Evolutionary conservation across 2,113 vertebrate species (phyloP).

Genomic region (Antennarius striatus): DNA sequence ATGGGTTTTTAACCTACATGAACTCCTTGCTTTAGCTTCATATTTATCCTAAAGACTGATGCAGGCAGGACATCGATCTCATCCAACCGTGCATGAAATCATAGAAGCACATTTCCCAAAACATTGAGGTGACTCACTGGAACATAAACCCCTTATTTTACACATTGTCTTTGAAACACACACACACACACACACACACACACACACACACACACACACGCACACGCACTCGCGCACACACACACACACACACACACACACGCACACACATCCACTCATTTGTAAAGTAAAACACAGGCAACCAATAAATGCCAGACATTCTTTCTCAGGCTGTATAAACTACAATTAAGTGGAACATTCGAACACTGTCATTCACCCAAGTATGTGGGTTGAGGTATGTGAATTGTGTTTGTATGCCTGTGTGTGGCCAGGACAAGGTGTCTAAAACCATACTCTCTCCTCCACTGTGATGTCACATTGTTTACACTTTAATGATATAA

Average conservation of each 20-base stretch:
- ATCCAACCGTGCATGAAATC: neutral
- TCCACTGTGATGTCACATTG: neutral
- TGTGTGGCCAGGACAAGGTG: conserved; percentile 63
- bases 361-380: conserved; percentile 72
- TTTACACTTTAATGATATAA: conserved; percentile 18
- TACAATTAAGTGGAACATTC: conserved; percentile 75
- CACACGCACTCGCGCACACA: conserved; percentile 12
- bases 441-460: conserved; percentile 29
- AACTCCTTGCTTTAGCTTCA: neutral
- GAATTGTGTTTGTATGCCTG: conserved; percentile 42
- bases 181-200: conserved; percentile 14
- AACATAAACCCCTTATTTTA: conserved; percentile 21
- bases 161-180: conserved; percentile 38
- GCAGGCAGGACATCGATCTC: neutral
- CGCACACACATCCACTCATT: conserved; percentile 47
- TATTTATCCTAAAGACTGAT: neutral
- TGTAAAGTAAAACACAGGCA: conserved; percentile 59
- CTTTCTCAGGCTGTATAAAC: conserved; percentile 74
- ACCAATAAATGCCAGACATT: conserved; percentile 69
- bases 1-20: too few relatives aligned
- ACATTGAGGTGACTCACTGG: neutral
- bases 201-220: conserved; percentile 36
- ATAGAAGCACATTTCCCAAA: neutral
- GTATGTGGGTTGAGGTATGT: conserved; percentile 68
- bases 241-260: conserved; percentile 20